These are phyloP conservation scores for Anorthoa munda DNA, from an alignment of 2,888 invertebrate species.

Conservation along the genomic window DNA sequence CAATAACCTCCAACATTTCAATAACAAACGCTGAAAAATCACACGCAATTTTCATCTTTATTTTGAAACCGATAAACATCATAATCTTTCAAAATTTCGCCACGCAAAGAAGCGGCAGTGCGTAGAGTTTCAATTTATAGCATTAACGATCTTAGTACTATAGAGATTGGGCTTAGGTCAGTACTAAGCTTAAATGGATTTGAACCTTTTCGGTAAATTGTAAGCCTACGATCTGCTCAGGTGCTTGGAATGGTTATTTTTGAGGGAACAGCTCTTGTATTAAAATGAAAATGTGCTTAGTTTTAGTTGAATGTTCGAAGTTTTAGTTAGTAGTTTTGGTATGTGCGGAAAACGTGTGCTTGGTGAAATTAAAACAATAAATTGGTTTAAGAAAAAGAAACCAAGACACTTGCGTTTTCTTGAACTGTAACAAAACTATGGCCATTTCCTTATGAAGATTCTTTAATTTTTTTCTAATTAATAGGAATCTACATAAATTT, in stretches of 20 bases:
- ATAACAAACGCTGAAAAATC: conserved; percentile 59
- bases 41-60: conserved; percentile 55
- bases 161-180: conserved; percentile 55
- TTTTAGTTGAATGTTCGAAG: conserved; percentile 35
- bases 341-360: neutral
- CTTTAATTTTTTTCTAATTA: too few species aligned
- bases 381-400: neutral
- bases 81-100: conserved; percentile 59
- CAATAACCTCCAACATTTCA: conserved; percentile 77
- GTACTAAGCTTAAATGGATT: conserved; percentile 70
- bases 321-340: conserved; percentile 33
- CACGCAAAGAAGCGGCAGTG: conserved; percentile 66
- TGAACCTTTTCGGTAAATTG: conserved; percentile 81
- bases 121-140: conserved; percentile 51
- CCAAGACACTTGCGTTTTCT: neutral
- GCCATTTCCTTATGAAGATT: neutral
- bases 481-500: too few species aligned
- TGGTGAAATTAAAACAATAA: conserved; percentile 10
- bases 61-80: conserved; percentile 51
- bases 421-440: neutral
- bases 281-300: conserved; percentile 52
- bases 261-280: conserved; percentile 77
- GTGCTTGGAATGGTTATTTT: conserved; percentile 76
- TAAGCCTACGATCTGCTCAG: conserved; percentile 88
- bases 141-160: conserved; percentile 42